Conservation (phyloP, 2,888 invertebrate genomes). For the Drosophila prolongata region DNA sequence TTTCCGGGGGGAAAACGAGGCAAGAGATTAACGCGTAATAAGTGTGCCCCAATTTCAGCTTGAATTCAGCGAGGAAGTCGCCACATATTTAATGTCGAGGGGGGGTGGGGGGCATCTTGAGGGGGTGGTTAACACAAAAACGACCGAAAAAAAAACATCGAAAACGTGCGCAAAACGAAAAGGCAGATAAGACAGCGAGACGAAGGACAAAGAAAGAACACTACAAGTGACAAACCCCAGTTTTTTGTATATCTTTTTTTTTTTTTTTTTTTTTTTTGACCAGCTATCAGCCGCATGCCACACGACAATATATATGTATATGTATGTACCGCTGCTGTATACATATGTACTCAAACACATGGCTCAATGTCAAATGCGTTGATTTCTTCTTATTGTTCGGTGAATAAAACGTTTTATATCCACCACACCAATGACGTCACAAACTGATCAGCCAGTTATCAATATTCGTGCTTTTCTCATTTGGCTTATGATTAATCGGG, state of each 20-base stretch:
- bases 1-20: conserved; percentile 2
- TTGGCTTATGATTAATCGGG: conserved; percentile 3
- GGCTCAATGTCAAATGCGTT: neutral
- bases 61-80: conserved; percentile 39
- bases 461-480: neutral
- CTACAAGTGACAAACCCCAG: conserved; percentile 15
- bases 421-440: neutral
- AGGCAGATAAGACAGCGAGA: conserved; percentile 66
- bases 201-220: conserved; percentile 35
- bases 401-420: neutral
- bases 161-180: conserved; percentile 77
- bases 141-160: conserved; percentile 22
- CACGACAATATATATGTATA: neutral
- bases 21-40: conserved; percentile 42
- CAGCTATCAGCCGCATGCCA: conserved; percentile 64
- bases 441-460: neutral
- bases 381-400: neutral
- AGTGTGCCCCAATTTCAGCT: conserved; percentile 46
- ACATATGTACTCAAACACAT: neutral
- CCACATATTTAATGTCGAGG: conserved; percentile 24
- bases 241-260: no score
- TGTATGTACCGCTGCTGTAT: neutral
- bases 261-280: conserved; percentile 2
- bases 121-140: conserved; percentile 17
- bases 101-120: neutral